Evolutionary conservation across 1,140 invertebrate species (phyloP).

Genomic region (Dufourea novaeangliae): DNA sequence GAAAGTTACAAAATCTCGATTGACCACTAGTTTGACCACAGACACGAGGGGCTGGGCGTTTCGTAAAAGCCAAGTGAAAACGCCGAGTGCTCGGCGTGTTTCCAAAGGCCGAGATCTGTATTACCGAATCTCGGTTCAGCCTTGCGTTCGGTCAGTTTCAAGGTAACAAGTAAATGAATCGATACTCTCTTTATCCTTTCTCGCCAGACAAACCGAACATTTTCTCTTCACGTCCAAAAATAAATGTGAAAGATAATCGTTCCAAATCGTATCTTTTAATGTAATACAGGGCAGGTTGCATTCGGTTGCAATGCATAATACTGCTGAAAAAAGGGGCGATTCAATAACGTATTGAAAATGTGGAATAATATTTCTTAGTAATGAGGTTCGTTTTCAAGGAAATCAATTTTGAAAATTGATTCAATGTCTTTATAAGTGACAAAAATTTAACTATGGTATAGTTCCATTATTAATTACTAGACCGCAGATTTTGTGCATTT

Average conservation of each 20-base stretch:
- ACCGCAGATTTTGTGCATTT: too few relatives aligned
- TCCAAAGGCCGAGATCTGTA: conserved; percentile 45
- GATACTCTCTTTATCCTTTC: conserved; percentile 1
- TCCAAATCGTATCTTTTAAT: too few relatives aligned
- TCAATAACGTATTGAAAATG: too few relatives aligned
- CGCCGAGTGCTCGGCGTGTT: conserved; percentile 2
- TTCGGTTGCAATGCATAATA: too few relatives aligned
- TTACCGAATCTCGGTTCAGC: conserved; percentile 52
- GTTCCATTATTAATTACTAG: too few relatives aligned
- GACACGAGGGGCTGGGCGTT: conserved; percentile 28
- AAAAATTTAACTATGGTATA: too few relatives aligned
- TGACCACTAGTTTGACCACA: conserved; percentile 36
- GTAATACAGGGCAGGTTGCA: too few relatives aligned
- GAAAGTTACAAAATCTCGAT: conserved; percentile 61
- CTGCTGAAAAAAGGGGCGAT: too few relatives aligned
- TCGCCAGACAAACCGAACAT: not conserved
- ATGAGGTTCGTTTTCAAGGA: too few relatives aligned
- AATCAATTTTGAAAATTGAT: too few relatives aligned
- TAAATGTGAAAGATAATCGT: not conserved
- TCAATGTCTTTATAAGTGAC: too few relatives aligned
- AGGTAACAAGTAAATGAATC: conserved; percentile 32
- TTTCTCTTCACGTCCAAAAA: not conserved
- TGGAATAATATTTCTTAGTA: too few relatives aligned
- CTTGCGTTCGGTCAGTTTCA: conserved; percentile 63
- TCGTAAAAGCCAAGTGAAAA: conserved; percentile 56